phyloP scores from a whole-genome alignment of 2,888 invertebrate species.

The Drosophila fulvimacula region DNA sequence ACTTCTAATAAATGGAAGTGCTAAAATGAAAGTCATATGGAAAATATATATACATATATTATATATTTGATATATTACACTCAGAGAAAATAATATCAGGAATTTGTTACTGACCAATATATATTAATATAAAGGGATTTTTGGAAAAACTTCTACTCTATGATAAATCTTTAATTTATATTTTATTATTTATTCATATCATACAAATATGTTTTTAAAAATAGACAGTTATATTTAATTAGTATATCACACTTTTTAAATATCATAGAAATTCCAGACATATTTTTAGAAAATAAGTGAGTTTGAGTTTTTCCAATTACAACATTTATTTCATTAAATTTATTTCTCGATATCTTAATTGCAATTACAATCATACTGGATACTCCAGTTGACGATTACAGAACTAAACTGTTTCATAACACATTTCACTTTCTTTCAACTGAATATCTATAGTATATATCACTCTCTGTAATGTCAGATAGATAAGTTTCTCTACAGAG shows the following conservation, averaged over 20 bases:
- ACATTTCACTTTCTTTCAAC: conserved; percentile 55
- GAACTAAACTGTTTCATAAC: conserved; percentile 37
- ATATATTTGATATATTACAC: background rate
- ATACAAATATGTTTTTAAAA: too few relatives aligned
- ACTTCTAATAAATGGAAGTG: conserved; percentile 15
- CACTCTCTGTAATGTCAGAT: conserved; percentile 9
- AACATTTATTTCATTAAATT: background rate
- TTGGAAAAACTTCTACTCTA: too few relatives aligned
- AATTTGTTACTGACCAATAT: background rate
- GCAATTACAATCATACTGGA: conserved; percentile 19
- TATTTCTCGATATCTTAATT: conserved; percentile 7
- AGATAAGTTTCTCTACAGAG: conserved; percentile 47
- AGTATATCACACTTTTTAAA: too few relatives aligned
- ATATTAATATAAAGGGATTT: too few relatives aligned
- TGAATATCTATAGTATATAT: conserved; percentile 15
- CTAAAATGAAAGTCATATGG: conserved; percentile 1
- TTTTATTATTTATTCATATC: too few relatives aligned
- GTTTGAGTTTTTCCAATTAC: background rate
- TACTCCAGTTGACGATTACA: conserved; percentile 30
- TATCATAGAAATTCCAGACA: background rate
- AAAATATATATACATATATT: background rate
- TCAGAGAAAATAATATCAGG: background rate
- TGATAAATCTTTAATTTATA: too few relatives aligned
- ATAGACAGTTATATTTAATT: too few relatives aligned
- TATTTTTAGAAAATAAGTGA: background rate